Evolutionary conservation across 2,888 invertebrate species (phyloP).

Genomic region (Orchesellides sinensis): DNA sequence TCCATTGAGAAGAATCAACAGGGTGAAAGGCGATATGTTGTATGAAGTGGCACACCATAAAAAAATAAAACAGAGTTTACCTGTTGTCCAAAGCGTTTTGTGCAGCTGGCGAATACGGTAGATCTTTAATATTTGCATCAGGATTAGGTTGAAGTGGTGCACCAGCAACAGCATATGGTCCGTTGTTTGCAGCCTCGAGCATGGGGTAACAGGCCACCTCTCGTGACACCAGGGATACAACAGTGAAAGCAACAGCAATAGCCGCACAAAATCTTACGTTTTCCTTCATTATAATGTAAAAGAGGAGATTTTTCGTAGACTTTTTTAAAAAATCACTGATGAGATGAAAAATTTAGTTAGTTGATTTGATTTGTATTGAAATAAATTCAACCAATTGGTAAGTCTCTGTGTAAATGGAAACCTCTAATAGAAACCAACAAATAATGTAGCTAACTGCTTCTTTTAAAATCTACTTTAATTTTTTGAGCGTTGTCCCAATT

Average conservation of each 20-base stretch:
- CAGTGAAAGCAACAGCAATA: constrained; percentile 61
- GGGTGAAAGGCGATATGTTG: constrained; percentile 5
- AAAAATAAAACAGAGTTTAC: constrained; percentile 32
- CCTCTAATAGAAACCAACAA: no score
- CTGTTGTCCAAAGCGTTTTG: constrained; percentile 65
- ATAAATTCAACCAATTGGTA: no score
- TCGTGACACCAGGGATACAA: constrained; percentile 68
- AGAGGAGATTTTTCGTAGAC: background rate
- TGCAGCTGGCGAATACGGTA: constrained; percentile 47
- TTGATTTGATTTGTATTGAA: background rate
- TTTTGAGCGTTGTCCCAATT: no score
- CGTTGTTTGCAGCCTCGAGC: constrained; percentile 68
- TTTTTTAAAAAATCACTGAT: background rate
- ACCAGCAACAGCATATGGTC: constrained; percentile 56
- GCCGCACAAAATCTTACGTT: constrained; percentile 65
- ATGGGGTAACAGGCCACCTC: constrained; percentile 73
- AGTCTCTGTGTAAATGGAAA: no score
- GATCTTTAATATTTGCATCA: constrained; percentile 63
- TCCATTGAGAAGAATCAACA: constrained; percentile 44
- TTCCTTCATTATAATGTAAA: constrained; percentile 69
- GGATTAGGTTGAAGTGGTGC: constrained; percentile 60
- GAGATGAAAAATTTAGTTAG: background rate
- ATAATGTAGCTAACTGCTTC: no score
- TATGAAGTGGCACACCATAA: background rate
- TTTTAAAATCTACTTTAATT: no score